Percentiles rank a stretch among this genome's conserved stretches.
phyloP scores from a whole-genome alignment of 2,797 vertebrate genomes.

The Brachyalestes nurse region DNA sequence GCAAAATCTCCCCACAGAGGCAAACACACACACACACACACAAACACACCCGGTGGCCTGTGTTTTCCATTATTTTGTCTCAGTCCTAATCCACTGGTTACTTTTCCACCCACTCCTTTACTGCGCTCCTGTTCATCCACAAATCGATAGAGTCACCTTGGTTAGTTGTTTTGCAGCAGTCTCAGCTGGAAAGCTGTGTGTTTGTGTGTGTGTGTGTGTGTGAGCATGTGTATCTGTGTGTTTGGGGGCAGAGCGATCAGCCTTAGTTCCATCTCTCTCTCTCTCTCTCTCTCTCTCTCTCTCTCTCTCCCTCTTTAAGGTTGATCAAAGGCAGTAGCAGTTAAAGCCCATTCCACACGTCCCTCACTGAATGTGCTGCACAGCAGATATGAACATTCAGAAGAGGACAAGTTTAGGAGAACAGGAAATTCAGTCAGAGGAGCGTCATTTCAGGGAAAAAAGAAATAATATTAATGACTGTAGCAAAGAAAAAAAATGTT shows the following conservation, averaged over 20 bases:
- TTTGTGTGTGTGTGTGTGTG: conserved; percentile 25
- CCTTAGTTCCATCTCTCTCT: too few relatives aligned
- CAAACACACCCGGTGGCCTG: conserved; percentile 16
- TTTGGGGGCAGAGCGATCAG: conserved; percentile 71
- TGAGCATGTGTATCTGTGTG: conserved; percentile 58
- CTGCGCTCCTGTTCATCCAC: conserved; percentile 65
- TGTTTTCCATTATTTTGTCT: conserved; percentile 36
- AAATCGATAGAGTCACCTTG: conserved; percentile 86
- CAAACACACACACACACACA: conserved; percentile 33
- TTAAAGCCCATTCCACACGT: conserved; percentile 81
- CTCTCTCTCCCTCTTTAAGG: conserved; percentile 82
- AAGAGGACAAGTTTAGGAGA: conserved; percentile 40
- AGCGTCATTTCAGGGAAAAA: conserved; percentile 60
- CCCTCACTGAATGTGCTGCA: conserved; percentile 70
- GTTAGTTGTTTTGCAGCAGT: conserved; percentile 80
- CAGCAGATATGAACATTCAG: conserved; percentile 69
- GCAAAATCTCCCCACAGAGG: background rate
- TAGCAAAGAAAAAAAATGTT: background rate
- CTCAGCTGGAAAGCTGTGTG: conserved; percentile 58
- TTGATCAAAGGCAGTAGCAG: conserved; percentile 82
- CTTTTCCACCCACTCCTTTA: conserved; percentile 58
- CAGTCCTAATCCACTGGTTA: conserved; percentile 63
- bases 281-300: conserved; percentile 53
- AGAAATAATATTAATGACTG: conserved; percentile 61
- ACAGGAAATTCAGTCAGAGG: background rate